Evolutionary conservation across 2,113 vertebrate genomes (phyloP).

Genomic region (Camelus bactrianus): DNA sequence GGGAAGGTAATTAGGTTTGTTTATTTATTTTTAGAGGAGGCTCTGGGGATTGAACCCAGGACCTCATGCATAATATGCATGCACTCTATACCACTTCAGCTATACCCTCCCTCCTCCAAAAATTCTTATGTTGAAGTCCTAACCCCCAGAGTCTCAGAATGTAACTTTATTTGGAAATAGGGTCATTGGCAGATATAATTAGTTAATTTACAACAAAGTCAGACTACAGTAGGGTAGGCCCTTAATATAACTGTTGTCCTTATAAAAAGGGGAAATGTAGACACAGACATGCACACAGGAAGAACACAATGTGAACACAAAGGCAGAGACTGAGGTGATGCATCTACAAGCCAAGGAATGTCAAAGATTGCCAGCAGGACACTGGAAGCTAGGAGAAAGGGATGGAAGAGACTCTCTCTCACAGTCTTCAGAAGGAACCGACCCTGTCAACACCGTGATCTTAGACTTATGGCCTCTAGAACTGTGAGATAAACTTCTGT

Average conservation of each 20-base stretch:
- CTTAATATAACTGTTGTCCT: not conserved
- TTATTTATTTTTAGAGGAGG: no score
- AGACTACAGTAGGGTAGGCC: not conserved
- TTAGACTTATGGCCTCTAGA: not conserved
- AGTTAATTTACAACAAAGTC: conserved; percentile 26
- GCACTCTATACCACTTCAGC: no score
- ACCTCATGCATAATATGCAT: no score
- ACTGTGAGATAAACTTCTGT: conserved; percentile 17
- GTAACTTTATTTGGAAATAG: conserved; percentile 30
- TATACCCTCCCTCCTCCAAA: not conserved
- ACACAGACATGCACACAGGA: not conserved
- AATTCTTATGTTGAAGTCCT: conserved; percentile 6
- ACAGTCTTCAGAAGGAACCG: not conserved
- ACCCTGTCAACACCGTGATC: not conserved
- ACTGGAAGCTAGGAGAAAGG: not conserved
- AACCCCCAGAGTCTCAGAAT: not conserved
- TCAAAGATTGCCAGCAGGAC: not conserved
- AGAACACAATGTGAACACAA: not conserved
- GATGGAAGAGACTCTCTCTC: not conserved
- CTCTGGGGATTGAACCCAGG: no score
- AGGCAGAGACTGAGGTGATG: not conserved
- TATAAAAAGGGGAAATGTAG: not conserved
- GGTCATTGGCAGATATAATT: not conserved
- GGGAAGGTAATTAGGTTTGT: no score
- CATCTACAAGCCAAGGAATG: not conserved